Percentiles rank a stretch among this genome's conserved stretches.
These are phyloP conservation scores for Anthophora plumipes DNA, from an alignment of 2,888 invertebrate species.

Conservation along the genomic window DNA sequence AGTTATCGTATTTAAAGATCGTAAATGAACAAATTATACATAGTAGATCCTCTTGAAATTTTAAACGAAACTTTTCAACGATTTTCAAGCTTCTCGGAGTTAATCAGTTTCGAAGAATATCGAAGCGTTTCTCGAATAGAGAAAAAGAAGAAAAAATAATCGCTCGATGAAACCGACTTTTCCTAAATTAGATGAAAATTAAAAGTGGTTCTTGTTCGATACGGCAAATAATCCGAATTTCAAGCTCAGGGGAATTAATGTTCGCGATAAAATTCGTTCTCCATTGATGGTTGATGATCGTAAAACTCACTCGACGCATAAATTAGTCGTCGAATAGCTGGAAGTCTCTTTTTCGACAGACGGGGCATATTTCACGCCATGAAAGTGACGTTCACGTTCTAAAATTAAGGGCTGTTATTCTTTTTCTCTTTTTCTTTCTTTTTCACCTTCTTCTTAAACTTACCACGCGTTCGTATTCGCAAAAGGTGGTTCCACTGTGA, in stretches of 20 bases:
- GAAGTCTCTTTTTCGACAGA: neutral
- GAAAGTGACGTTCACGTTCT: conserved; percentile 18
- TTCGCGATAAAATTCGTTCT: neutral
- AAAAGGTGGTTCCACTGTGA: conserved; percentile 15
- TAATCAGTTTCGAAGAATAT: too few species aligned
- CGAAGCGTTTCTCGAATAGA: too few species aligned
- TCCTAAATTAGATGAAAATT: too few species aligned
- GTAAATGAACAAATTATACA: too few species aligned
- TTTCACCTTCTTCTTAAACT: too few species aligned
- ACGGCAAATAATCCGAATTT: neutral
- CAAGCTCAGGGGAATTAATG: neutral
- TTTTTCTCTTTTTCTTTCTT: neutral
- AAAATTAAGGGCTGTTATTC: conserved; percentile 33
- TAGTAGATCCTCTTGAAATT: too few species aligned
- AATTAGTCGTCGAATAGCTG: conserved; percentile 17
- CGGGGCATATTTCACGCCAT: neutral
- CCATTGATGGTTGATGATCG: neutral
- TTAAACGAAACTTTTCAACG: too few species aligned
- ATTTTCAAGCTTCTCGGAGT: too few species aligned
- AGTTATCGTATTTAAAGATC: too few species aligned
- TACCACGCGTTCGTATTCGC: conserved; percentile 24
- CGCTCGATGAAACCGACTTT: too few species aligned
- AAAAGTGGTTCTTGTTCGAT: too few species aligned
- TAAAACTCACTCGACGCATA: neutral
- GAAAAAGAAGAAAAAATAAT: too few species aligned